Evolutionary conservation across 2,113 vertebrate genomes (phyloP), one percentile per base, ranked within the genome.

Genomic region (Gallinago paraguaiae): DNA sequence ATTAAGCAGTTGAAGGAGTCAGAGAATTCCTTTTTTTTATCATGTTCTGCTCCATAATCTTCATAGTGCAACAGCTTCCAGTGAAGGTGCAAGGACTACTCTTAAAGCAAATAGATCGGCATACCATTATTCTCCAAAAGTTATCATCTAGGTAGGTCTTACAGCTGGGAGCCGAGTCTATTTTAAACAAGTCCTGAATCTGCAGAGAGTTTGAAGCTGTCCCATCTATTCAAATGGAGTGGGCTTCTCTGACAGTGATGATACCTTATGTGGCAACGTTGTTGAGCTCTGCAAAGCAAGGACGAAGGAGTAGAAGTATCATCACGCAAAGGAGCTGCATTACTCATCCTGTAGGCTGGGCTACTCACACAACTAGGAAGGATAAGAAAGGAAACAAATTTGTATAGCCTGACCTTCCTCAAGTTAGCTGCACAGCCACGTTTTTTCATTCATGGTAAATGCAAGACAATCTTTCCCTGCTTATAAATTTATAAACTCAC

Each of bases 1-100:
- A 87, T 85, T 95, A 96, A 96, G 83, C 72, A 95, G 41, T 28
- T 96, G 74, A 97, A 94, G 16, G 71, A 95, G 90, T 88, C 86
- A 94, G 48, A 90, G 59, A 87, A 43, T 30, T 27, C 63, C 57
- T 87, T 93, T 96, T 43, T 43, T 80, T 72, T 84, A 79, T 74
- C 77, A 28, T 56, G 63, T 93, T 97, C 92, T 96, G 83, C 87
- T 95, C 74, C 50, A 93, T 93, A 95, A 91, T 90, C 71, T 86
- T 86, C 53, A 48, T 5, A 69, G 50, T 45, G 45, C 37, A 77
- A 9, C 80, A 54, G 57, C 59, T 86, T 77, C 28, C 20, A 57
- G 17, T 23, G 24, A 92, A 71, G 53, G n/a, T 57, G 9, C 67
- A 85, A 87, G 81, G 74, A 79, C 71, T 84, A 76, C 13, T 51